phyloP scores from a whole-genome alignment of 1,140 invertebrate species.

The Diuraphis noxia region DNA sequence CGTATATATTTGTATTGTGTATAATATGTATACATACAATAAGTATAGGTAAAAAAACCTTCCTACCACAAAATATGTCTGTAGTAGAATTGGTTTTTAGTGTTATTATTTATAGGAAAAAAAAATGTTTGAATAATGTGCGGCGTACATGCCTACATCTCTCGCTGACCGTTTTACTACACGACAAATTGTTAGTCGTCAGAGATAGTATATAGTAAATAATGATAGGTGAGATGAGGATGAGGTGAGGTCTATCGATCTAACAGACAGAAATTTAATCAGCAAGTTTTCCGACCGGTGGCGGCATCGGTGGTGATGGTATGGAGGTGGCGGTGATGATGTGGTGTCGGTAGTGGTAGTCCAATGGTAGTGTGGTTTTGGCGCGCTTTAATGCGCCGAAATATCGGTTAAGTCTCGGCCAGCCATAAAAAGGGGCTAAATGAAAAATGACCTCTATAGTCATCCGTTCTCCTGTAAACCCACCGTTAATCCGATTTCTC shows the following conservation, averaged over 20 bases:
- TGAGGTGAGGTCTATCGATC: conserved; percentile 14
- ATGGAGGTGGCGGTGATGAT: background rate
- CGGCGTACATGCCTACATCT: background rate
- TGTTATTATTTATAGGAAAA: background rate
- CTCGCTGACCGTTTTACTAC: background rate
- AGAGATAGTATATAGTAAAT: background rate
- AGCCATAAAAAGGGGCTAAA: conserved; percentile 43
- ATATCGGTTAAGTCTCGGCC: conserved; percentile 49
- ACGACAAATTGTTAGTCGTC: conserved; percentile 9
- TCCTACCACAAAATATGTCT: background rate
- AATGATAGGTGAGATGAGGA: background rate
- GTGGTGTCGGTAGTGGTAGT: conserved; percentile 1
- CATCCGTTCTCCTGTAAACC: background rate
- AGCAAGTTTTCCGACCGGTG: conserved; percentile 13
- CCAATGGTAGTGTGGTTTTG: conserved; percentile 20
- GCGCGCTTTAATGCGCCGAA: conserved; percentile 45
- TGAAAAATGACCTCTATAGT: conserved; percentile 48
- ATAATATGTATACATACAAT: background rate
- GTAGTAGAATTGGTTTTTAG: background rate
- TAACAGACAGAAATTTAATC: conserved; percentile 46
- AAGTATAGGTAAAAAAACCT: background rate
- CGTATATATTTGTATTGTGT: too few species aligned
- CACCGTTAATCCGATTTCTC: conserved; percentile 46
- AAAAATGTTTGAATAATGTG: conserved; percentile 1
- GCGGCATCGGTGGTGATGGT: background rate